These are phyloP conservation scores for Caenorhabditis sp. DNA, from an alignment of 2,888 invertebrate genomes.

Conservation along the genomic window DNA sequence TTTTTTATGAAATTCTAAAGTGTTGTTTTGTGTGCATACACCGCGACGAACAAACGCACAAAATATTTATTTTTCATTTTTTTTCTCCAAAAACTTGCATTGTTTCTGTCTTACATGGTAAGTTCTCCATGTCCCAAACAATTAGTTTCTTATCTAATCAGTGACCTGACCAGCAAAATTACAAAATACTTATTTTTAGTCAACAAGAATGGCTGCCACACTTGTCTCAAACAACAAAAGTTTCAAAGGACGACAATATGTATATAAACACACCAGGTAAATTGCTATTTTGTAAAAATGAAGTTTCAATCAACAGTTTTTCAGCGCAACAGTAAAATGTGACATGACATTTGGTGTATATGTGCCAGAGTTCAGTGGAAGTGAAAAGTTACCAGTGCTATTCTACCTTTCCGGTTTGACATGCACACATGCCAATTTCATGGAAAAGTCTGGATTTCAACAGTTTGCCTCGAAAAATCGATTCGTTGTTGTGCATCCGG, in stretches of 20 bases:
- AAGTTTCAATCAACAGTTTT: too few species aligned
- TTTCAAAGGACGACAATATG: constrained; percentile 16
- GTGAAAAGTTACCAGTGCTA: constrained; percentile 55
- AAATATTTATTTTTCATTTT: too few species aligned
- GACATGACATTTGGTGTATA: constrained; percentile 92
- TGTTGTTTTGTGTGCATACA: too few species aligned
- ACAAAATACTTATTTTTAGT: neutral
- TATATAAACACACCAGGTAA: constrained; percentile 18
- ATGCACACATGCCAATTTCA: constrained; percentile 93
- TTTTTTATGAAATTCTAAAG: too few species aligned
- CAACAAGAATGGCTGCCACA: constrained; percentile 23
- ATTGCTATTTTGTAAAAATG: neutral
- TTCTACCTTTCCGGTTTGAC: constrained; percentile 75
- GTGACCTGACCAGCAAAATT: neutral
- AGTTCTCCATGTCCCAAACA: too few species aligned
- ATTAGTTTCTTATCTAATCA: too few species aligned
- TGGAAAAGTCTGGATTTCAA: constrained; percentile 93
- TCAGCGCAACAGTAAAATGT: constrained; percentile 81
- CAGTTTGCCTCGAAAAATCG: constrained; percentile 78
- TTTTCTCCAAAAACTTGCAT: too few species aligned
- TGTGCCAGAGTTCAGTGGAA: constrained; percentile 80
- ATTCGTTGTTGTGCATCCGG: constrained; percentile 89
- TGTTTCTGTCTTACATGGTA: too few species aligned
- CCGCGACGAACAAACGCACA: too few species aligned
- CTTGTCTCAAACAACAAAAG: constrained; percentile 24